These are phyloP conservation scores for Dromiciops gliroides DNA, from an alignment of 2,113 vertebrate species.

Conservation along the genomic window DNA sequence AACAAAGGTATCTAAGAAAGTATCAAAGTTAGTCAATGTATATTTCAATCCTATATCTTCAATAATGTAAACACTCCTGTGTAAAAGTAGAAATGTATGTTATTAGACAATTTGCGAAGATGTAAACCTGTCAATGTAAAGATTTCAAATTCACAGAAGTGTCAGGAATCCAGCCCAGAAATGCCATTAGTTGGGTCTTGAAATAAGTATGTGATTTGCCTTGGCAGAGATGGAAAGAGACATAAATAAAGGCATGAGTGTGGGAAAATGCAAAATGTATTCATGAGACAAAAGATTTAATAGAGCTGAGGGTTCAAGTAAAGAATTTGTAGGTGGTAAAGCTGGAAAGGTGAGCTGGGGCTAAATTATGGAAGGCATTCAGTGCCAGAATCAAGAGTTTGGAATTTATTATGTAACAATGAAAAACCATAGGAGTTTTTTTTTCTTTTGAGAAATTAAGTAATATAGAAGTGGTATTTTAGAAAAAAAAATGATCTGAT, in stretches of 20 bases:
- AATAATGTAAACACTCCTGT: neutral
- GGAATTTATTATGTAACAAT: neutral
- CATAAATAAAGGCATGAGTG: neutral
- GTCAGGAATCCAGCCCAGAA: neutral
- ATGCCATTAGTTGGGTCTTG: neutral
- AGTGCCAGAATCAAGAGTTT: neutral
- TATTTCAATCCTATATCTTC: neutral
- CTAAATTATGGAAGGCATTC: neutral
- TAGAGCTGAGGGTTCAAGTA: neutral
- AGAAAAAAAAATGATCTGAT: neutral
- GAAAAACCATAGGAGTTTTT: neutral
- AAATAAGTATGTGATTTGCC: neutral
- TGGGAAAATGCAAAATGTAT: neutral
- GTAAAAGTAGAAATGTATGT: neutral
- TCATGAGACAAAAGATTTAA: neutral
- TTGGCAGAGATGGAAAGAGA: neutral
- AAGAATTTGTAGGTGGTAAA: neutral
- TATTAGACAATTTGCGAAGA: neutral
- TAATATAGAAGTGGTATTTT: neutral
- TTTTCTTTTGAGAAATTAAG: neutral
- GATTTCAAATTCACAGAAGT: neutral
- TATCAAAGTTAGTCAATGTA: neutral
- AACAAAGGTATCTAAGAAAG: neutral
- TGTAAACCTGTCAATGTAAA: neutral
- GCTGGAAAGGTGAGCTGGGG: neutral